Conservation (phyloP, 2,113 vertebrate genomes). For the Danionella cerebrum region DNA sequence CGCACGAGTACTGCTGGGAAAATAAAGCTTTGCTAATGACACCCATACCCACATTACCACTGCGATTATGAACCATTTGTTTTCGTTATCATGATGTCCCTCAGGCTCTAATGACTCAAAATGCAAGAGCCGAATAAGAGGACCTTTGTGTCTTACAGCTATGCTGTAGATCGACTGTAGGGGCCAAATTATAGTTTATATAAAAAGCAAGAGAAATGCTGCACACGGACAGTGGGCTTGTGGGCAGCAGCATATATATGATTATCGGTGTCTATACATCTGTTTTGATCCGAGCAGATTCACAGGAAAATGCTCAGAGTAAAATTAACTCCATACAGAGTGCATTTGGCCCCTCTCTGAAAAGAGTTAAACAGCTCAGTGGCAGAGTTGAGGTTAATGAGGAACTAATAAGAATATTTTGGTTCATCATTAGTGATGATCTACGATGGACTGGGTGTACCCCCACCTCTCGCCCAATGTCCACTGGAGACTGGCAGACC, state of each 20-base stretch:
- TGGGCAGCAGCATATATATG: background rate
- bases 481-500: too few relatives aligned
- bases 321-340: too few relatives aligned
- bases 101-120: slow-evolving; percentile 48
- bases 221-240: background rate
- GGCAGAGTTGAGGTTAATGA: too few relatives aligned
- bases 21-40: slow-evolving; percentile 56
- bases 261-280: background rate
- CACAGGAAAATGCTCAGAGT: background rate
- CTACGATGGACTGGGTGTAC: too few relatives aligned
- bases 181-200: background rate
- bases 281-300: too few relatives aligned
- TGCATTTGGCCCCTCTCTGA: too few relatives aligned
- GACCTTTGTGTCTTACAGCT: slow-evolving; percentile 12
- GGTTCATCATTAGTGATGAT: too few relatives aligned
- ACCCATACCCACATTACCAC: slow-evolving; percentile 52
- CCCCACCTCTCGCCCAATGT: too few relatives aligned
- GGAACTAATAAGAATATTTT: too few relatives aligned
- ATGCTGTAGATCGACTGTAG: background rate
- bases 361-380: too few relatives aligned
- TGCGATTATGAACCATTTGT: slow-evolving; percentile 61
- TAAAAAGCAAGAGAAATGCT: background rate
- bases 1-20: slow-evolving; percentile 39
- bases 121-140: slow-evolving; percentile 41
- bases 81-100: slow-evolving; percentile 58